Evolutionary conservation across 2,113 vertebrate species (phyloP).

Genomic region (Oophaga pumilio): DNA sequence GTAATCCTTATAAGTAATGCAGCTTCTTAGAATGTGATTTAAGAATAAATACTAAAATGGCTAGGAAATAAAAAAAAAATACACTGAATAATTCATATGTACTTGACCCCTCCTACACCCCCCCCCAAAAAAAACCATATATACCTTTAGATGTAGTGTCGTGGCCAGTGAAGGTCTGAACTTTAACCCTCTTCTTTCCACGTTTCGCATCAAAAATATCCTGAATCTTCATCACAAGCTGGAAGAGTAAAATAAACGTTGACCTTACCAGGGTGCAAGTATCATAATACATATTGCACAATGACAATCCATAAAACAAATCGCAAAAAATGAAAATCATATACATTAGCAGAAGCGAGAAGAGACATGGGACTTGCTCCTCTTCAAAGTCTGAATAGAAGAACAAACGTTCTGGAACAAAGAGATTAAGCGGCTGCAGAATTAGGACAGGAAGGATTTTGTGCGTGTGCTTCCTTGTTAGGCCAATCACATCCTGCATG

Average conservation of each 20-base stretch:
- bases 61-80: no score
- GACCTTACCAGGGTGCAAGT: neutral
- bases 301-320: neutral
- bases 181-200: constrained; percentile 88
- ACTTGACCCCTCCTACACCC: no score
- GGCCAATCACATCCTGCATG: constrained; percentile 31
- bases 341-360: constrained; percentile 13
- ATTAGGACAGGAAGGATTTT: constrained; percentile 17
- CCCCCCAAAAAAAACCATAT: neutral
- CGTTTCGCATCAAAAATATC: constrained; percentile 93
- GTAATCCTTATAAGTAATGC: neutral
- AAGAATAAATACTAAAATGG: no score
- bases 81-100: no score
- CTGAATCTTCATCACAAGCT: constrained; percentile 90
- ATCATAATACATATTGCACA: neutral
- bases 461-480: constrained; percentile 32
- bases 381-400: neutral
- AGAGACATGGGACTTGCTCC: neutral
- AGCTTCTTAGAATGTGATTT: no score
- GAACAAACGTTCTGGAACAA: neutral
- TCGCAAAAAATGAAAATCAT: neutral
- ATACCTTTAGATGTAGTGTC: constrained; percentile 80
- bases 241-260: constrained; percentile 58
- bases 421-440: neutral
- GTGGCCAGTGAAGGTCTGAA: constrained; percentile 72